Conservation (phyloP, 2,888 invertebrate species). For the Lamellibrachia satsuma region DNA sequence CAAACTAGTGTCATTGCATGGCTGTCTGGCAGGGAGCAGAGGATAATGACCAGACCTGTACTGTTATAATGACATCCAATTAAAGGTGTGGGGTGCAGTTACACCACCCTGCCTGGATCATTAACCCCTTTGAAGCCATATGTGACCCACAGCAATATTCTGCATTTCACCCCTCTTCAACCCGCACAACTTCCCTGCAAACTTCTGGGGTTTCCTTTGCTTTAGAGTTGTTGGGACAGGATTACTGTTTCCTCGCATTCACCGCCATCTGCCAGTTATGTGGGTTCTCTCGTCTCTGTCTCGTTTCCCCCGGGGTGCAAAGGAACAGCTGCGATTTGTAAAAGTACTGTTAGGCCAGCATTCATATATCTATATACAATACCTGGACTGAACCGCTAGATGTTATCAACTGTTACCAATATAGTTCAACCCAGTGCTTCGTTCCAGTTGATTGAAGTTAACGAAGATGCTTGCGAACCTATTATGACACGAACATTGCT, state of each 20-base stretch:
- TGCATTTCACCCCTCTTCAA: neutral
- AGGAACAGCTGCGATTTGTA: neutral
- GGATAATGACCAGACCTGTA: neutral
- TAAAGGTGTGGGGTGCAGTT: neutral
- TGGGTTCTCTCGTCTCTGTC: neutral
- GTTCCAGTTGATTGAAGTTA: no score
- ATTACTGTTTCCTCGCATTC: neutral
- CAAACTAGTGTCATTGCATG: neutral
- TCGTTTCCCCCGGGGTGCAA: neutral
- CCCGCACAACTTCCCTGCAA: neutral
- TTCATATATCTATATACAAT: no score
- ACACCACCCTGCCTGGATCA: neutral
- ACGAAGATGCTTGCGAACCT: no score
- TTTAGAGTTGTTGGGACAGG: neutral
- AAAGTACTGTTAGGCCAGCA: no score
- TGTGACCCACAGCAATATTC: neutral
- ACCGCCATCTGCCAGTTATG: neutral
- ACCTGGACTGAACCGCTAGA: no score
- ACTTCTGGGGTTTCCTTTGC: neutral
- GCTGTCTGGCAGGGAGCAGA: neutral
- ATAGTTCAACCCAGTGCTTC: no score
- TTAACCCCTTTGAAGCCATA: conserved; percentile 13
- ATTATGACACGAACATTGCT: no score
- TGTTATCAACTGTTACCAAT: no score
- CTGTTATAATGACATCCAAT: conserved; percentile 9